These are phyloP conservation scores for Halcyon malimbica DNA, from an alignment of 2,113 vertebrate species.

Conservation along the genomic window DNA sequence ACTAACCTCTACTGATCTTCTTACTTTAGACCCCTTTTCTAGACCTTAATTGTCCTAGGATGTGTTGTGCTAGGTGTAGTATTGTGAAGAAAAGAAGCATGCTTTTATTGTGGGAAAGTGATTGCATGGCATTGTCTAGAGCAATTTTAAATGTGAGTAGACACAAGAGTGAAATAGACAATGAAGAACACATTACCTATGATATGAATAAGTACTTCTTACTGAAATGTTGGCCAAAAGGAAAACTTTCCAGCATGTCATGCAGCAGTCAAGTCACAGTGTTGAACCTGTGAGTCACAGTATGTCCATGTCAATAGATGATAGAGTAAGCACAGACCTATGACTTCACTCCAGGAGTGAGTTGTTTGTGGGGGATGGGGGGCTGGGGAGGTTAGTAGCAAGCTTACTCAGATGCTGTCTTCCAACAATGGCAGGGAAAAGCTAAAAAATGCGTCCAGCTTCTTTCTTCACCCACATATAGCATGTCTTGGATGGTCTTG, in stretches of 20 bases:
- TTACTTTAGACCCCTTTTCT: not conserved
- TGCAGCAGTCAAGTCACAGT: slow-evolving; percentile 48
- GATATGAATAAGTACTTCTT: slow-evolving; percentile 5
- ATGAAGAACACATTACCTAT: not conserved
- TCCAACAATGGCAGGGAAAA: not conserved
- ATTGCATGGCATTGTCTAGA: not conserved
- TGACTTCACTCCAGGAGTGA: slow-evolving; percentile 58
- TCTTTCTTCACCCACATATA: not conserved
- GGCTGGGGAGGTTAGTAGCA: not conserved
- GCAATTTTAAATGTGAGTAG: not conserved
- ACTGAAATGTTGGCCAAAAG: slow-evolving; percentile 20
- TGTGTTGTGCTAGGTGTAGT: not conserved
- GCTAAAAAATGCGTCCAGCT: not conserved
- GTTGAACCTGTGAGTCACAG: slow-evolving; percentile 69
- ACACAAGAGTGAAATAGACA: not conserved
- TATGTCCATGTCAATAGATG: slow-evolving; percentile 50
- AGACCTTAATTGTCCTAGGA: not conserved
- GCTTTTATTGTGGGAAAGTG: not conserved
- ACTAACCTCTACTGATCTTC: not conserved
- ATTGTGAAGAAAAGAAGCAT: not conserved
- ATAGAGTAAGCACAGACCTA: slow-evolving; percentile 3
- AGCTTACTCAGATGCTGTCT: not conserved
- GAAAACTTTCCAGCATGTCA: slow-evolving; percentile 56
- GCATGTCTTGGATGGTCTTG: not conserved
- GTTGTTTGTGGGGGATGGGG: not conserved